Base-by-base conservation (phyloP, 2,113 vertebrate genomes). In the Podilymbus podiceps region DNA sequence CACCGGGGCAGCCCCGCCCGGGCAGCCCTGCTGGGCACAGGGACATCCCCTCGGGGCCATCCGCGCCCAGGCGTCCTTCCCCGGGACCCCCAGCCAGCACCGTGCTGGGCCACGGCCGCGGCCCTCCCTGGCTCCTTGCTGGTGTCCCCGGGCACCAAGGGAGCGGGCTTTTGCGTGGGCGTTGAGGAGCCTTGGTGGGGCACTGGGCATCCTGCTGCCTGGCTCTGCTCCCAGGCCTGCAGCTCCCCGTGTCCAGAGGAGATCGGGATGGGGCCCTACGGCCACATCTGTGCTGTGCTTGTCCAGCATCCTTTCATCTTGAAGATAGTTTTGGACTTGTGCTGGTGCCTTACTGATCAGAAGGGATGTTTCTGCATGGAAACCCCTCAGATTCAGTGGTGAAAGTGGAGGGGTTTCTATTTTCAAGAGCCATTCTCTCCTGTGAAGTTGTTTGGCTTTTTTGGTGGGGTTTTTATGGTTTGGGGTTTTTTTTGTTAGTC, bases 171-270 rank as follows among this genome's bases (percentile, higher is more conserved):
- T 78, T 58, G 16, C 24, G 6, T 9, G 33, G 17, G 10, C 44
- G 35, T 2, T 23, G 38, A 27, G 27, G 35, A 23, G 18, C 19
- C 6, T 40, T 71, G 24, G 24, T 55, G 35, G 8, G 25, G 15
- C 19, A 58, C 12, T 0, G 2, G 24, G 6, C 38, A 25, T 11
- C 73, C 74, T 1, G 0, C 17, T 73, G n/a, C 46, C n/a, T 25
- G 31, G 27, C 19, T 79, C 3, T 69, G 14, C 38, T 53, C 30
- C 66, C 24, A 28, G 77, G 47, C 63, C 58, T 63, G 28, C 49
- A 64, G 30, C 21, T 71, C 28, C 33, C 12, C 13, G 4, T 53
- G 38, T 28, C 40, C 63, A 21, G 46, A 25, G 33, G 30, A 25
- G 38, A 44, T 9, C 1, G 3, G 40, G 46, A 23, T 52, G 40